These are phyloP conservation scores for Furnarius figulus DNA, from an alignment of 2,113 vertebrate genomes.

Conservation along the genomic window DNA sequence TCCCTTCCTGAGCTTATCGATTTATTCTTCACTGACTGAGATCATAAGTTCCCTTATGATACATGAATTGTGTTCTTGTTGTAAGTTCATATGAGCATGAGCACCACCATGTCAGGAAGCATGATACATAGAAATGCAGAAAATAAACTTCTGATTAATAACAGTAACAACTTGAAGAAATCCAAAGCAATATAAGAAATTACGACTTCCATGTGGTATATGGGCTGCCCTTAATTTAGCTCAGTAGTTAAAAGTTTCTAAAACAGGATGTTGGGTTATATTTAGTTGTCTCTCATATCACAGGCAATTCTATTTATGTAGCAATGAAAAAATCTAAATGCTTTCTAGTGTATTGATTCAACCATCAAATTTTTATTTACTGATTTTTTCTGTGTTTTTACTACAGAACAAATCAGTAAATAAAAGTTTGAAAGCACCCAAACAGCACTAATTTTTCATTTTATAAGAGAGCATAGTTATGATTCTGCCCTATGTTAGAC, in stretches of 20 bases:
- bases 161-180: neutral
- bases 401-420: neutral
- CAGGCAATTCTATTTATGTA: neutral
- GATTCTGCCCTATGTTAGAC: neutral
- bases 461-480: neutral
- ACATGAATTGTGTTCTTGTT: neutral
- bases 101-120: accelerated
- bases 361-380: neutral
- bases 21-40: neutral
- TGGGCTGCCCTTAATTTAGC: neutral
- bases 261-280: neutral
- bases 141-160: neutral
- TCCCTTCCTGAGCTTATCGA: neutral
- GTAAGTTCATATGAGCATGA: neutral
- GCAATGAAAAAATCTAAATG: neutral
- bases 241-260: neutral
- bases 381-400: neutral
- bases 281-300: neutral
- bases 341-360: neutral
- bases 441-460: neutral
- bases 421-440: neutral
- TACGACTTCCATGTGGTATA: neutral
- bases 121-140: neutral
- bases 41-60: neutral
- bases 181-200: neutral